Conservation (phyloP, 2,797 vertebrate genomes). For the Taenioides sp. region DNA sequence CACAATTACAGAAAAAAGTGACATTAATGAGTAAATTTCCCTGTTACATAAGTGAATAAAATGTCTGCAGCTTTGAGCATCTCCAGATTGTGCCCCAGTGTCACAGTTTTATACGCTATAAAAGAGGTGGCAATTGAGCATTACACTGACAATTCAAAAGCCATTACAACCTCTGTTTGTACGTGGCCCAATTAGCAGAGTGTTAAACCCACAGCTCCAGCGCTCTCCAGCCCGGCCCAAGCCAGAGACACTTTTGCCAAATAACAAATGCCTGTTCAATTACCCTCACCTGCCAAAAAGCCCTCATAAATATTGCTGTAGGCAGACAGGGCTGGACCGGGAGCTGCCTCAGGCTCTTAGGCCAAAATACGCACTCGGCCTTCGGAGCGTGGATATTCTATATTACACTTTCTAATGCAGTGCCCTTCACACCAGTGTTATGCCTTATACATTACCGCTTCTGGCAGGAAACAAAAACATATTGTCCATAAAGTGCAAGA, state of each 20-base stretch:
- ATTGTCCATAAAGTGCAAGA: background rate
- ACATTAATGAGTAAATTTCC: background rate
- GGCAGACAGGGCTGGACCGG: constrained; percentile 49
- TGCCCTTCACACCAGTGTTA: constrained; percentile 21
- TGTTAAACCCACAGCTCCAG: constrained; percentile 51
- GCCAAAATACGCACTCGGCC: constrained; percentile 45
- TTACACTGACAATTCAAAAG: constrained; percentile 33
- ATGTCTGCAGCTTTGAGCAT: background rate
- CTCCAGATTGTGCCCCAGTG: background rate
- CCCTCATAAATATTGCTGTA: constrained; percentile 66
- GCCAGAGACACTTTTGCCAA: constrained; percentile 61
- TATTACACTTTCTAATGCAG: constrained; percentile 26
- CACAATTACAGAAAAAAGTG: background rate
- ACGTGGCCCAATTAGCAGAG: constrained; percentile 57
- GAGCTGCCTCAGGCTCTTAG: constrained; percentile 46
- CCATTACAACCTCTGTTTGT: constrained; percentile 49
- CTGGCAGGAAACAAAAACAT: constrained; percentile 11
- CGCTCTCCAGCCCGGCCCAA: constrained; percentile 38
- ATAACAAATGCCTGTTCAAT: constrained; percentile 69
- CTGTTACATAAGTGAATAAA: constrained; percentile 25
- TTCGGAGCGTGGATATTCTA: constrained; percentile 38
- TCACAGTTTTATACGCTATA: constrained; percentile 23
- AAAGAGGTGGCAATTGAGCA: constrained; percentile 27
- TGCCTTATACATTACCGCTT: constrained; percentile 9
- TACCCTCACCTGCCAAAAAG: constrained; percentile 67